These are phyloP conservation scores for Cephalopholis sonnerati DNA, from an alignment of 2,113 vertebrate genomes.

Conservation along the genomic window DNA sequence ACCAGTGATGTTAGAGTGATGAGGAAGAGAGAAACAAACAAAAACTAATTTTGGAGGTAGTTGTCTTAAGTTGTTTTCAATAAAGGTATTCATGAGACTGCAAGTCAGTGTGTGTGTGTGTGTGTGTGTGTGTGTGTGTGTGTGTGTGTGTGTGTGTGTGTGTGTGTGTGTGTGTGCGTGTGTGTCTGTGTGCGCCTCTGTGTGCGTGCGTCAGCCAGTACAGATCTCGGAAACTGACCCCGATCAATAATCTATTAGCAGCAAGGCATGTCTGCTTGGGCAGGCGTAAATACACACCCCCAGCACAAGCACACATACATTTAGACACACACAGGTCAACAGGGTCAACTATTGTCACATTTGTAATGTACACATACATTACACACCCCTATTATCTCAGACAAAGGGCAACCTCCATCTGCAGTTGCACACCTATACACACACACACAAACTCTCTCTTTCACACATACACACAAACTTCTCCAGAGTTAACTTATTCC, in stretches of 20 bases:
- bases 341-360: constrained; percentile 15
- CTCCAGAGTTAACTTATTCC: constrained; percentile 55
- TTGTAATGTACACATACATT: constrained; percentile 1
- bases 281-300: constrained; percentile 21
- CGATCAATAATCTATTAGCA: constrained; percentile 67
- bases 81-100: not conserved
- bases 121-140: not conserved
- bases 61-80: constrained; percentile 18
- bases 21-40: not conserved
- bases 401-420: not conserved
- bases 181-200: not conserved
- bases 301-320: not conserved
- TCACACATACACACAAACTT: constrained; percentile 40
- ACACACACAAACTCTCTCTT: not conserved
- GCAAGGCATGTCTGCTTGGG: constrained; percentile 33
- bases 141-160: not conserved
- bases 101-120: not conserved
- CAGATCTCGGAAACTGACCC: constrained; percentile 21
- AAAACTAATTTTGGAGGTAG: not conserved
- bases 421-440: not conserved
- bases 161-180: not conserved
- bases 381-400: not conserved
- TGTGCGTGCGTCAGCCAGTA: not conserved
- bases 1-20: not conserved
- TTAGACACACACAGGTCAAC: not conserved